These are phyloP conservation scores for Accipiter virgatus DNA, from an alignment of 2,113 vertebrate genomes.

Conservation along the genomic window DNA sequence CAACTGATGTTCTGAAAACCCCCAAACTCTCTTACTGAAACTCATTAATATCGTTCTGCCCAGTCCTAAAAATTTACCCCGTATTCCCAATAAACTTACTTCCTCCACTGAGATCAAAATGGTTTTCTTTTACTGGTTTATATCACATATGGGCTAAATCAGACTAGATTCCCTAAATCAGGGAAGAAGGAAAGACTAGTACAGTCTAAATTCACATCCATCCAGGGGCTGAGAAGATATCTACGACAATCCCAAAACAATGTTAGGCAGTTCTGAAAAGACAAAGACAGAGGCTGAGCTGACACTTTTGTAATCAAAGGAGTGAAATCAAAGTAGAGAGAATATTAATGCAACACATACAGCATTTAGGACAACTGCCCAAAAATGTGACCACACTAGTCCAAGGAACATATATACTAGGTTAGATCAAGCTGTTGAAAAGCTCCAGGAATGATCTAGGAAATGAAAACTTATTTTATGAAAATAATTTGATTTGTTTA, in stretches of 20 bases:
- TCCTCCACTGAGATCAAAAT: not conserved
- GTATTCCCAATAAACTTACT: not conserved
- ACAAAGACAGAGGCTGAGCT: not conserved
- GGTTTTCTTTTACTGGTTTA: not conserved
- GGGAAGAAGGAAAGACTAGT: not conserved
- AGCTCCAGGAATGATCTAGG: not conserved
- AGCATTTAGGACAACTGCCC: not conserved
- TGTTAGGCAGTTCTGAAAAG: not conserved
- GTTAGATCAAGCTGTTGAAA: not conserved
- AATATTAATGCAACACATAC: not conserved
- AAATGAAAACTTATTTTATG: not conserved
- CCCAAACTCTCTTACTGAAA: not conserved
- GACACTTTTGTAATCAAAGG: not conserved
- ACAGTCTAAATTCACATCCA: not conserved
- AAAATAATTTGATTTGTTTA: not conserved
- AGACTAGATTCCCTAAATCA: too few species aligned
- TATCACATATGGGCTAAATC: rapidly evolving
- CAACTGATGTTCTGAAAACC: not conserved
- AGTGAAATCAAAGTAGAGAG: not conserved
- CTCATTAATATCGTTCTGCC: not conserved
- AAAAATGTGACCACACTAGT: not conserved
- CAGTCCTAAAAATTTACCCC: not conserved
- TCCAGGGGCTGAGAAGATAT: not conserved
- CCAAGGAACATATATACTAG: not conserved
- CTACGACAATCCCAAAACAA: not conserved